Percentiles rank a stretch among this genome's conserved stretches.
Conservation (phyloP, 2,113 vertebrate species). For the Labrus mixtus region DNA sequence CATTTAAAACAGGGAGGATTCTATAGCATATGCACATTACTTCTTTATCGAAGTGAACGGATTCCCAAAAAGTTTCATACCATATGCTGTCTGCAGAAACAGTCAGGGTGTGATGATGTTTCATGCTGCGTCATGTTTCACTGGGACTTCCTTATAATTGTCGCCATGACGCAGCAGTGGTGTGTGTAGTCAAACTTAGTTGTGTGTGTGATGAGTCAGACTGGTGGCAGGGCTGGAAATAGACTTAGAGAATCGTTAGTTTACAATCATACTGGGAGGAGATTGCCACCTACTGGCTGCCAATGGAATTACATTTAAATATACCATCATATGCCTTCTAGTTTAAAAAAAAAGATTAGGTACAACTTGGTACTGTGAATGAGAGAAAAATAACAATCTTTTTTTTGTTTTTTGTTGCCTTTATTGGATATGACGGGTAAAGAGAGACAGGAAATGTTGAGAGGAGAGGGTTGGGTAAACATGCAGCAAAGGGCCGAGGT, state of each 20-base stretch:
- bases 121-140: conserved; percentile 1
- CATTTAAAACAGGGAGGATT: too few relatives aligned
- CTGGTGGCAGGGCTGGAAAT: neutral
- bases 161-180: conserved; percentile 1
- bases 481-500: too few relatives aligned
- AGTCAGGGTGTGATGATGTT: neutral
- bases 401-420: too few relatives aligned
- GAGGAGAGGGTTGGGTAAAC: too few relatives aligned
- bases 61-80: neutral
- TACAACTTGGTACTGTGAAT: too few relatives aligned
- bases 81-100: neutral
- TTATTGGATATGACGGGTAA: too few relatives aligned
- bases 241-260: neutral
- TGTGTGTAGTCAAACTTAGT: neutral
- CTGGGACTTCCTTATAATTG: neutral
- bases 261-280: conserved; percentile 12
- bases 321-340: too few relatives aligned
- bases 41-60: neutral
- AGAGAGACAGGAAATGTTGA: too few relatives aligned
- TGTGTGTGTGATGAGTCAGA: conserved; percentile 22
- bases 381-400: too few relatives aligned
- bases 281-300: conserved; percentile 74
- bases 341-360: too few relatives aligned
- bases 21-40: neutral
- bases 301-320: neutral